Evolutionary conservation across 1,140 invertebrate genomes (phyloP).

Genomic region (Drosophila ambigua): DNA sequence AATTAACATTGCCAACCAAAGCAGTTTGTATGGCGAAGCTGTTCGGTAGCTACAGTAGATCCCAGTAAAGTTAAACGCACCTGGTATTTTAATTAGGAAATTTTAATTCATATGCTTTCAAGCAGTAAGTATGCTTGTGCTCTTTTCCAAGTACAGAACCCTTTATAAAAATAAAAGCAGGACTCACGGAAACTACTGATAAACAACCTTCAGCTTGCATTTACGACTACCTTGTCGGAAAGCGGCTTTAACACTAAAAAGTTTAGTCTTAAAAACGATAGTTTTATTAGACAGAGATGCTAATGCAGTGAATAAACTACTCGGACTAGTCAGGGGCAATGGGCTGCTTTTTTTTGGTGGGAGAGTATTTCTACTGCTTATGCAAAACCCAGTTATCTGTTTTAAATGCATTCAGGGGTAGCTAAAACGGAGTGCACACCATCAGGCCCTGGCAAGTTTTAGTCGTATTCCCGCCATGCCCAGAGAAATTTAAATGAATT

Average conservation of each 20-base stretch:
- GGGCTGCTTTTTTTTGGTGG: constrained; percentile 4
- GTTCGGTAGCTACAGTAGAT: too few species aligned
- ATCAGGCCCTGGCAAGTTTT: constrained; percentile 30
- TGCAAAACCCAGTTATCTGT: constrained; percentile 18
- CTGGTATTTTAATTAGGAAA: constrained; percentile 59
- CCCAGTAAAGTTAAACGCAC: constrained; percentile 5
- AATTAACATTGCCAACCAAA: constrained; percentile 39
- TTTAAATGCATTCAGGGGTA: constrained; percentile 11
- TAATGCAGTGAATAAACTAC: constrained; percentile 27
- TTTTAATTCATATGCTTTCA: constrained; percentile 23
- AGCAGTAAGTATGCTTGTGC: constrained; percentile 22
- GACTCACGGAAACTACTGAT: constrained; percentile 38
- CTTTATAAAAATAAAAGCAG: constrained; percentile 24
- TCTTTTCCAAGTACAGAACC: constrained; percentile 17
- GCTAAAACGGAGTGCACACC: constrained; percentile 20
- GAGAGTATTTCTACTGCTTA: constrained; percentile 14
- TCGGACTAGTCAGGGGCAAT: constrained; percentile 10
- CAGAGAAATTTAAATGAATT: constrained; percentile 38
- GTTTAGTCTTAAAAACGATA: constrained; percentile 55
- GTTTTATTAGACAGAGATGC: constrained; percentile 43
- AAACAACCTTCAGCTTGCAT: constrained; percentile 34
- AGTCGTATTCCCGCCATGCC: not conserved
- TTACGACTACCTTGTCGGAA: constrained; percentile 34
- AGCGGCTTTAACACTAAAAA: constrained; percentile 53
- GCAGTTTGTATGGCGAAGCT: constrained; percentile 31